Conservation (phyloP, 2,888 invertebrate genomes). For the Anticlea derivata region DNA sequence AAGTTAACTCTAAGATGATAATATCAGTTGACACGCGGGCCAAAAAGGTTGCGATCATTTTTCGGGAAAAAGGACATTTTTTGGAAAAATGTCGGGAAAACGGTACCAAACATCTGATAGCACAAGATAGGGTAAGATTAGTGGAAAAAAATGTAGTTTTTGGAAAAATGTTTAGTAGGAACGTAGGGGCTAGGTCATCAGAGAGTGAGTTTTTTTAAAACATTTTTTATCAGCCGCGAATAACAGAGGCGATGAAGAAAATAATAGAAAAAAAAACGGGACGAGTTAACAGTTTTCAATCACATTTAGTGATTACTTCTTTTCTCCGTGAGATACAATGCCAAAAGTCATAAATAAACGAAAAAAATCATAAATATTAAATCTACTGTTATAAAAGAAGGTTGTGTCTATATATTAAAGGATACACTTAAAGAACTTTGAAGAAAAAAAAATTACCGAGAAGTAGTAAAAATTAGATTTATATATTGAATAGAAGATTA, state of each 20-base stretch:
- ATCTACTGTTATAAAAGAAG: conserved; percentile 75
- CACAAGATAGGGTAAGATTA: conserved; percentile 72
- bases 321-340: conserved; percentile 61
- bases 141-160: conserved; percentile 75
- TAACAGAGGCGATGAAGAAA: conserved; percentile 46
- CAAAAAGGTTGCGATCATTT: conserved; percentile 66
- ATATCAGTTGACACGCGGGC: conserved; percentile 75
- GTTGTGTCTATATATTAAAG: conserved; percentile 80
- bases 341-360: conserved; percentile 70
- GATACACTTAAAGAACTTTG: conserved; percentile 61
- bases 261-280: conserved; percentile 38
- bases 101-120: conserved; percentile 65
- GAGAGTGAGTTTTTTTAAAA: conserved; percentile 68
- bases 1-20: conserved; percentile 48
- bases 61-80: conserved; percentile 44
- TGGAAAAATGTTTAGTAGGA: conserved; percentile 81
- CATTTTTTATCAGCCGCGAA: conserved; percentile 64
- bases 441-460: conserved; percentile 51
- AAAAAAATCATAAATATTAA: conserved; percentile 52
- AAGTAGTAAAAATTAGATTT: conserved; percentile 74
- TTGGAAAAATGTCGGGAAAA: conserved; percentile 37
- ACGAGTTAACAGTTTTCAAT: conserved; percentile 43
- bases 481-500: conserved; percentile 70
- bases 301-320: conserved; percentile 48
- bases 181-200: conserved; percentile 59